Conservation (phyloP, 2,888 invertebrate genomes). For the Acrobasis suavella region DNA sequence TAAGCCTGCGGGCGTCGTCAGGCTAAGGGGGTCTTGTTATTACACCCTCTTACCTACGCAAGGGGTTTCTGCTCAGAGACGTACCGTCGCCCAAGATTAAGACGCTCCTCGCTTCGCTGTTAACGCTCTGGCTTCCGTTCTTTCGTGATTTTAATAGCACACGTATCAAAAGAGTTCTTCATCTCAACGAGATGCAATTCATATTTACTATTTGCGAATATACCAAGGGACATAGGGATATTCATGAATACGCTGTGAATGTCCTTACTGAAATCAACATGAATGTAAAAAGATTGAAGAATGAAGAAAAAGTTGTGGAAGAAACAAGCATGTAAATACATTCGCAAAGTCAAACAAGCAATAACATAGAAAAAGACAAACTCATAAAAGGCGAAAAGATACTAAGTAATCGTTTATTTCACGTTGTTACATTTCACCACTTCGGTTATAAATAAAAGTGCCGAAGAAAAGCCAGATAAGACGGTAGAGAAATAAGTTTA, state of each 20-base stretch:
- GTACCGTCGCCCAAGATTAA: constrained; percentile 76
- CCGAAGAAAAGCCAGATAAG: constrained; percentile 78
- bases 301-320: background rate
- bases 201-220: background rate
- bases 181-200: background rate
- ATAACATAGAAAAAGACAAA: constrained; percentile 50
- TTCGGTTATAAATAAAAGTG: constrained; percentile 77
- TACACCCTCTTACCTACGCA: constrained; percentile 80
- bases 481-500: constrained; percentile 80
- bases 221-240: background rate
- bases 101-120: constrained; percentile 71
- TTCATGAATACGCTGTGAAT: background rate
- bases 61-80: constrained; percentile 68
- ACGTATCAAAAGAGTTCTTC: constrained; percentile 30
- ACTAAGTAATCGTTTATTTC: constrained; percentile 65
- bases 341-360: constrained; percentile 33
- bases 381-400: constrained; percentile 61
- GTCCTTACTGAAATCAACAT: background rate
- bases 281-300: constrained; percentile 17
- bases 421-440: constrained; percentile 68
- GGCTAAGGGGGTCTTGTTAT: constrained; percentile 70
- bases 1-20: constrained; percentile 59
- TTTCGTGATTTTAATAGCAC: constrained; percentile 49
- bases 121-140: constrained; percentile 66
- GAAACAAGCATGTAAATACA: constrained; percentile 26